Evolutionary conservation across 2,797 vertebrate species (phyloP).

Genomic region (Micromesistius poutassou): DNA sequence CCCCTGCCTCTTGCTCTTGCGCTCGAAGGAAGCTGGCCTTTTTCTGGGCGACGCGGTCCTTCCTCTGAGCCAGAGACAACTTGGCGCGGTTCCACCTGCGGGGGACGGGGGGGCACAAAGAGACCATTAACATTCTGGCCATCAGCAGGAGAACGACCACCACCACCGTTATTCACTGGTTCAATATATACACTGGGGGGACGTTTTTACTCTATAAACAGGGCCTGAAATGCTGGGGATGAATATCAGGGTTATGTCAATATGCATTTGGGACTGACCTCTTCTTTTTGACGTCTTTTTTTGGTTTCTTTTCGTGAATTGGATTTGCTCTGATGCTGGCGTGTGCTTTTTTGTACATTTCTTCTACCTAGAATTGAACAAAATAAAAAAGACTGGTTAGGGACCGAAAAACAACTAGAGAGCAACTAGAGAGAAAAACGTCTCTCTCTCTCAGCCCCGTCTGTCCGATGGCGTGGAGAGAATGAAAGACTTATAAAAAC

Average conservation of each 20-base stretch:
- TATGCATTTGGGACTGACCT: slow-evolving; percentile 74
- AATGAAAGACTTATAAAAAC: background rate
- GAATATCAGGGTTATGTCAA: background rate
- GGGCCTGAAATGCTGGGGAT: too few species aligned
- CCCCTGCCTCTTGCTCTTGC: slow-evolving; percentile 82
- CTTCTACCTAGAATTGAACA: slow-evolving; percentile 80
- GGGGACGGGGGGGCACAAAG: slow-evolving; percentile 36
- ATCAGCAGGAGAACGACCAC: slow-evolving; percentile 12
- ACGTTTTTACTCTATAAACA: background rate
- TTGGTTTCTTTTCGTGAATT: slow-evolving; percentile 90
- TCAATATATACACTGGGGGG: slow-evolving; percentile 1
- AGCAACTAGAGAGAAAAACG: background rate
- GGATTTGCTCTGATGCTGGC: slow-evolving; percentile 88
- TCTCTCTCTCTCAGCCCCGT: slow-evolving; percentile 63
- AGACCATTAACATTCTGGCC: slow-evolving; percentile 60
- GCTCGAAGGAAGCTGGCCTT: slow-evolving; percentile 97
- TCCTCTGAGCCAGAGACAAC: slow-evolving; percentile 93
- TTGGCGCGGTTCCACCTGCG: slow-evolving; percentile 96
- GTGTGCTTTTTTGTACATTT: slow-evolving; percentile 97
- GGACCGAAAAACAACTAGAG: background rate
- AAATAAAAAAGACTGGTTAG: slow-evolving; percentile 2
- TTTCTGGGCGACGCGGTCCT: slow-evolving; percentile 96
- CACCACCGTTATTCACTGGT: slow-evolving; percentile 9
- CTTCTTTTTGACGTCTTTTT: slow-evolving; percentile 93
- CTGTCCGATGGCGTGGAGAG: slow-evolving; percentile 23